Conservation (phyloP, 2,797 vertebrate species). For the Chrosomus eos region DNA sequence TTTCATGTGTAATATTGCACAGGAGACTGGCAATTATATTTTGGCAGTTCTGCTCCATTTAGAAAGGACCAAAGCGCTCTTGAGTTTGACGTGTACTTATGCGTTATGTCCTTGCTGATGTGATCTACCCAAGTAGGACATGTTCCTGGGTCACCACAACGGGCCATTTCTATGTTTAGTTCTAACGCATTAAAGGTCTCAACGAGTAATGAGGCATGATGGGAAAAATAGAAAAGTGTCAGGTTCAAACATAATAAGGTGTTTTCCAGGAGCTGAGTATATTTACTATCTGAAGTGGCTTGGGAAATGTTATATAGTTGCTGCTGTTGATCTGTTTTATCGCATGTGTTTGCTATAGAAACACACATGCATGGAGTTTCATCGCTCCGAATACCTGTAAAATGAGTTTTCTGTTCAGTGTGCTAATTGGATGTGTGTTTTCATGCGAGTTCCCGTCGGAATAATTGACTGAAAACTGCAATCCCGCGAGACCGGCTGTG, state of each 20-base stretch:
- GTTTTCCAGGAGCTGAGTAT: background rate
- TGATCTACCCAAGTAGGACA: background rate
- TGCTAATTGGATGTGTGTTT: conserved; percentile 62
- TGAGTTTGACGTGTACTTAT: conserved; percentile 1
- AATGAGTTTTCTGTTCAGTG: conserved; percentile 65
- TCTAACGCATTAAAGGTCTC: background rate
- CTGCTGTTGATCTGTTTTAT: background rate
- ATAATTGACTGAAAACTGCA: conserved; percentile 69
- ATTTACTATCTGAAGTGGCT: background rate
- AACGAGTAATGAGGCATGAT: background rate
- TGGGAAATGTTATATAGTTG: background rate
- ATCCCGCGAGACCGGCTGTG: conserved; percentile 57
- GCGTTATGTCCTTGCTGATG: conserved; percentile 3
- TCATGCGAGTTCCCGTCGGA: conserved; percentile 62
- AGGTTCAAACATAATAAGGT: background rate
- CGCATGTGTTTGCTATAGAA: background rate
- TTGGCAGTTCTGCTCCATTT: conserved; percentile 9
- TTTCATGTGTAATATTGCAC: conserved; percentile 53
- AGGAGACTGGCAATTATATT: conserved; percentile 53
- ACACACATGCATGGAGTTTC: background rate
- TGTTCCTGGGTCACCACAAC: background rate
- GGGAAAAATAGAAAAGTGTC: background rate
- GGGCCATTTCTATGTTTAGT: too few species aligned
- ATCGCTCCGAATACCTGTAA: conserved; percentile 9
- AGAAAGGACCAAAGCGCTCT: conserved; percentile 8